Percentiles rank a stretch among this genome's conserved stretches.
Evolutionary conservation across 2,888 invertebrate species (phyloP).

Genomic region (Brenthis ino): DNA sequence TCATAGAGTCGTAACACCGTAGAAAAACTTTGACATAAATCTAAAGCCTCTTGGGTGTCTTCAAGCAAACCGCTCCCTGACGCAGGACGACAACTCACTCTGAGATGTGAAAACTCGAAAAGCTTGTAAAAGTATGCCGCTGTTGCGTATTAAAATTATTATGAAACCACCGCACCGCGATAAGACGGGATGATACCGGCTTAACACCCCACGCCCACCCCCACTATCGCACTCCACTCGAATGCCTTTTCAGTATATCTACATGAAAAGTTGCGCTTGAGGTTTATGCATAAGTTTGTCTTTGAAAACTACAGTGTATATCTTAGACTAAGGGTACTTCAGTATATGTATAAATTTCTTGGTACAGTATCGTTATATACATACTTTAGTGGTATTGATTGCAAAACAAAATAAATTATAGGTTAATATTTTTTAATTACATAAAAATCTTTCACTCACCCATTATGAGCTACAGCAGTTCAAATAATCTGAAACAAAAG

Average conservation of each 20-base stretch:
- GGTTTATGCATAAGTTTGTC: slow-evolving; percentile 63
- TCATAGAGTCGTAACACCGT: slow-evolving; percentile 20
- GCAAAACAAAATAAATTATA: too few species aligned
- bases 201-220: slow-evolving; percentile 60
- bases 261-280: slow-evolving; percentile 68
- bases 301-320: slow-evolving; percentile 32
- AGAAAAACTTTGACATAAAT: slow-evolving; percentile 59
- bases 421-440: too few species aligned
- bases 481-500: slow-evolving; percentile 5
- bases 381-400: too few species aligned
- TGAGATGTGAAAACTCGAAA: slow-evolving; percentile 53
- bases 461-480: too few species aligned
- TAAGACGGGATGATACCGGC: slow-evolving; percentile 74
- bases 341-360: too few species aligned
- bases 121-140: slow-evolving; percentile 68
- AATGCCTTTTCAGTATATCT: slow-evolving; percentile 71
- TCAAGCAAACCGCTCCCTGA: slow-evolving; percentile 58
- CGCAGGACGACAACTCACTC: slow-evolving; percentile 64
- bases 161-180: slow-evolving; percentile 72
- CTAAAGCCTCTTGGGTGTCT: slow-evolving; percentile 65
- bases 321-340: neutral
- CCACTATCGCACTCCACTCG: slow-evolving; percentile 68
- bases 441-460: too few species aligned
- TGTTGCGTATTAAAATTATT: slow-evolving; percentile 77
- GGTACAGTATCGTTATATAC: too few species aligned